phyloP scores from a whole-genome alignment of 2,113 vertebrate genomes.

The Chascanopsetta lugubris region DNA sequence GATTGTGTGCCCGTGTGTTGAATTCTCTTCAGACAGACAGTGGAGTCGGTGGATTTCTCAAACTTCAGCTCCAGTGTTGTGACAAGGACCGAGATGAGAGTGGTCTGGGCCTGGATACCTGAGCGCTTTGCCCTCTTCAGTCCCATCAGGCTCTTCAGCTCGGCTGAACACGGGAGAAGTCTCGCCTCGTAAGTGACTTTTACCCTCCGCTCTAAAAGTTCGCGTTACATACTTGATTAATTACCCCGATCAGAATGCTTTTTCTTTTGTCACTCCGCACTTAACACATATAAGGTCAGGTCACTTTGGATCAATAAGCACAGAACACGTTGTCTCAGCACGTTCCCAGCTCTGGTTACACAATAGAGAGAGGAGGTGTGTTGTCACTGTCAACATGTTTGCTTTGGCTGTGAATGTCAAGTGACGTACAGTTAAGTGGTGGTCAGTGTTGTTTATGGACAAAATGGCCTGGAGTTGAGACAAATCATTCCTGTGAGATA shows the following conservation, averaged over 20 bases:
- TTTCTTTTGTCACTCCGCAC: background rate
- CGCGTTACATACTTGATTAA: background rate
- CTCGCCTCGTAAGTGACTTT: constrained; percentile 80
- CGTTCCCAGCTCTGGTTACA: constrained; percentile 11
- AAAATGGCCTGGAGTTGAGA: background rate
- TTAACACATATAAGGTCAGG: background rate
- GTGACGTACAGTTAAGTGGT: constrained; percentile 6
- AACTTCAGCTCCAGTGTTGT: constrained; percentile 83
- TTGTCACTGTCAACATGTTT: constrained; percentile 69
- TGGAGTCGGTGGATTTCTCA: constrained; percentile 82
- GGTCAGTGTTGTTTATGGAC: background rate
- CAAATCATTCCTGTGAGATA: background rate
- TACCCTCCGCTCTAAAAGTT: background rate
- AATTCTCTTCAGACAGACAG: constrained; percentile 73
- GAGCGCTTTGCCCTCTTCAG: constrained; percentile 88
- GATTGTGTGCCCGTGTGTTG: too few species aligned
- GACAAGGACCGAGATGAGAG: constrained; percentile 85
- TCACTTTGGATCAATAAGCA: constrained; percentile 9
- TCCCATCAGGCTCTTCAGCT: constrained; percentile 83
- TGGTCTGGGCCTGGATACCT: constrained; percentile 91
- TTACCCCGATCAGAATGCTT: background rate
- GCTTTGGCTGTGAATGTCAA: constrained; percentile 14
- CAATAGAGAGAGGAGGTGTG: constrained; percentile 25
- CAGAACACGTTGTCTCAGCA: background rate
- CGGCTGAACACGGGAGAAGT: constrained; percentile 79